Base-by-base conservation (phyloP, 2,888 invertebrate species). In the Drosophila putrida region DNA sequence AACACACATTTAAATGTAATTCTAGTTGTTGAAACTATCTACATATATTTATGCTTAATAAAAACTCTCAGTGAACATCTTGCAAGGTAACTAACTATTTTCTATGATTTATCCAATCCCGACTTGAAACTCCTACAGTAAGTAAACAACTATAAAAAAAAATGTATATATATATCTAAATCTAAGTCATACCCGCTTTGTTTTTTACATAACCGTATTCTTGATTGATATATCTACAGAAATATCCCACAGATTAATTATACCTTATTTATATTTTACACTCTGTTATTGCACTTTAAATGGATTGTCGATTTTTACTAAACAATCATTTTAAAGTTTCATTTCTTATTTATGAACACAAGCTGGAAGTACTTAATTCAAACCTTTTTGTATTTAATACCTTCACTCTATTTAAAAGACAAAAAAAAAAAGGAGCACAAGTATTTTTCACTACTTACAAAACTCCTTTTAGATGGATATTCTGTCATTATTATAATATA, bases 31-130 rank as follows among this genome's bases (percentile, higher is more conserved):
- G 47, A 27, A 60, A 61, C 54, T 68, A 44, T 61, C 57, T 71
- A 69, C 25, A 43, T 63, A 38, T 35, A 41, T 11, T 36, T 54
- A 51, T 60, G 79, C 73, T 76, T 70, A 71, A 71, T 55, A 79
- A 79, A 79, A 43, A 25, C 43, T 68, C 67, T 70, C 67, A 51
- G 47, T 55, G 38, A 65, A 47, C n/a, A 10, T 46, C 20, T 39
- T 60, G 44, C 33, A 46, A 55, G 31, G 33, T 49, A 27, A 46
- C 10, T 31, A 43, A 59, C 27, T 25, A n/a, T 55, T 55, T 8
- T 27, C 13, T 9, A 54, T 31, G 5, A 28, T 20, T 5, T 28
- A 6, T 28, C 5, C 5, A 28, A 28, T 20, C 3, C 2, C 20
- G 20, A 28, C 8, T 6, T 28, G 8, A 28, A 28, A 6, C 5